Conservation (phyloP, 2,113 vertebrate genomes). For the Ptychochromis oligacanthus region DNA sequence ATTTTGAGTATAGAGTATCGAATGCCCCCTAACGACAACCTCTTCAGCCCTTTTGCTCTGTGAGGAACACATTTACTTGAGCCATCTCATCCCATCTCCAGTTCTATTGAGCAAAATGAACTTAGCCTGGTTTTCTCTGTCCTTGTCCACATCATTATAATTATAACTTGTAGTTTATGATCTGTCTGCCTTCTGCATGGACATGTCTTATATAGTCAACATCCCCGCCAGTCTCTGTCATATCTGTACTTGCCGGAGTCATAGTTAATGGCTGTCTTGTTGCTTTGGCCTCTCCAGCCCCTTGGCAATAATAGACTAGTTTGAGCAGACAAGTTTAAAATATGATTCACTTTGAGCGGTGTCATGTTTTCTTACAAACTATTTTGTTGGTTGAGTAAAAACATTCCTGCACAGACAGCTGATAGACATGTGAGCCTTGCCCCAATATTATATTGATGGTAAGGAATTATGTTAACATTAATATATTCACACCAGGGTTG, state of each 20-base stretch:
- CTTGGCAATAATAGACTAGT: not conserved
- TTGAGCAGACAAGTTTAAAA: not conserved
- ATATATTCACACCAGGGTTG: too few relatives aligned
- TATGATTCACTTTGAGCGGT: not conserved
- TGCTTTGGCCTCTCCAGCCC: not conserved
- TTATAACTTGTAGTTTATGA: not conserved
- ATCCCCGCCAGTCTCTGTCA: not conserved
- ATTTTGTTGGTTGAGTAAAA: too few relatives aligned
- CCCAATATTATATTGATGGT: not conserved
- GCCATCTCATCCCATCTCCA: not conserved
- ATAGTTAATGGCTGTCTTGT: not conserved
- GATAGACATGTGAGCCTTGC: not conserved
- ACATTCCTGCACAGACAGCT: not conserved
- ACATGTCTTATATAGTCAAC: not conserved
- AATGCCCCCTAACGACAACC: constrained; percentile 26
- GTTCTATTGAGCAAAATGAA: not conserved
- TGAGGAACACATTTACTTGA: not conserved
- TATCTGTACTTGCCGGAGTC: not conserved
- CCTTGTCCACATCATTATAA: not conserved
- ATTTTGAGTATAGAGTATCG: constrained; percentile 6
- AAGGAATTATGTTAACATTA: too few relatives aligned
- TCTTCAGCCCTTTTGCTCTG: not conserved
- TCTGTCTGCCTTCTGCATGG: not conserved
- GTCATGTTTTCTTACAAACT: not conserved
- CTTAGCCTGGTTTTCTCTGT: not conserved